These are phyloP conservation scores for Cheilosia grossa DNA, from an alignment of 2,888 invertebrate species.

Conservation along the genomic window DNA sequence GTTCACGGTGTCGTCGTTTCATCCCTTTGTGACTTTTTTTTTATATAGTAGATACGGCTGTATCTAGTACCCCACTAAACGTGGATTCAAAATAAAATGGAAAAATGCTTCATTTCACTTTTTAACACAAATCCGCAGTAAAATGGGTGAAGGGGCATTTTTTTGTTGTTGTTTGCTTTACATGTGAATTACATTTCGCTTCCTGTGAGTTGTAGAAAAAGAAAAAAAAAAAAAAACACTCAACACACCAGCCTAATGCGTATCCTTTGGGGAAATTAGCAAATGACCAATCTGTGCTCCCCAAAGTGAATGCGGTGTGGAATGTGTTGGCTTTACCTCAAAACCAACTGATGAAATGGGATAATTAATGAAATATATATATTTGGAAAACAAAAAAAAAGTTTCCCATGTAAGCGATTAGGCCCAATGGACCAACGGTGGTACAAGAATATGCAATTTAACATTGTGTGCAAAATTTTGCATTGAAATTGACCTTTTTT, in stretches of 20 bases:
- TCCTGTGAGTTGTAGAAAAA: conserved; percentile 24
- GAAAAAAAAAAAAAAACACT: conserved; percentile 3
- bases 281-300: conserved; percentile 71
- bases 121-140: conserved; percentile 24
- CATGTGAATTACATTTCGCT: conserved; percentile 50
- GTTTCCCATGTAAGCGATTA: conserved; percentile 58
- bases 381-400: conserved; percentile 15
- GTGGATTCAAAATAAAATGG: not conserved
- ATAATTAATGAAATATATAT: conserved; percentile 62
- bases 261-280: conserved; percentile 64
- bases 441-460: conserved; percentile 64
- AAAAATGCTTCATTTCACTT: conserved; percentile 35
- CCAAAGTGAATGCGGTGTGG: conserved; percentile 32
- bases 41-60: not conserved
- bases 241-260: conserved; percentile 35
- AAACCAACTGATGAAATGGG: conserved; percentile 16
- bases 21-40: conserved; percentile 38
- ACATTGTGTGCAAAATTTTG: not conserved
- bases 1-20: conserved; percentile 35
- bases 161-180: conserved; percentile 17
- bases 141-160: conserved; percentile 19
- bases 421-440: conserved; percentile 53
- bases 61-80: not conserved
- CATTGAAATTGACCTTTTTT: not conserved
- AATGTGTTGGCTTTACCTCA: conserved; percentile 21